These are phyloP conservation scores for Perithous albicinctus DNA, from an alignment of 2,888 invertebrate genomes.

Conservation along the genomic window DNA sequence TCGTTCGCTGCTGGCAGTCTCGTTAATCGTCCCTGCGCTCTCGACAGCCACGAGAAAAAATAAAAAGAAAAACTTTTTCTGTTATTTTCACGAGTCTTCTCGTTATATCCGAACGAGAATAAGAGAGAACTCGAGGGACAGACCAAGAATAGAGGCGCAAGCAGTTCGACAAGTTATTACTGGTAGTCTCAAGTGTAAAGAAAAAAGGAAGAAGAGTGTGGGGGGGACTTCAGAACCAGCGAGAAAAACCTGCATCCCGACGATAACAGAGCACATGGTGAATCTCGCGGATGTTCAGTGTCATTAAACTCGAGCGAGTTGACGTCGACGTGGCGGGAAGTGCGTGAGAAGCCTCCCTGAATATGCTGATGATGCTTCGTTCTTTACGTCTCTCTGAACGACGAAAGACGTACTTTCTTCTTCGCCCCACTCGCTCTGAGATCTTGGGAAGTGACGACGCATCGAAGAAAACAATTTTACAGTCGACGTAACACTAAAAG, in stretches of 20 bases:
- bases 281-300: slow-evolving; percentile 29
- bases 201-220: neutral
- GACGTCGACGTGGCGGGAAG: slow-evolving; percentile 5
- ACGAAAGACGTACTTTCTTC: neutral
- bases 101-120: neutral
- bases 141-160: neutral
- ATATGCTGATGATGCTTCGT: slow-evolving; percentile 15
- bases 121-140: neutral
- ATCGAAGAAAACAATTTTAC: slow-evolving; percentile 54
- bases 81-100: neutral
- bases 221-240: neutral
- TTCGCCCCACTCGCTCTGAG: neutral
- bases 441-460: neutral
- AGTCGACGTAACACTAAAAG: slow-evolving; percentile 42
- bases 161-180: slow-evolving; percentile 12
- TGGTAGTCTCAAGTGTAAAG: neutral
- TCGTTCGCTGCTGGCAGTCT: slow-evolving; percentile 9
- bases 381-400: neutral
- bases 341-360: neutral
- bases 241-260: slow-evolving; percentile 26
- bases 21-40: slow-evolving; percentile 27
- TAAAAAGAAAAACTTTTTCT: slow-evolving; percentile 12
- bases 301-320: slow-evolving; percentile 33
- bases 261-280: slow-evolving; percentile 25
- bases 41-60: neutral